Evolutionary conservation across 2,113 vertebrate genomes (phyloP).

Genomic region (Chlamydotis undulata): DNA sequence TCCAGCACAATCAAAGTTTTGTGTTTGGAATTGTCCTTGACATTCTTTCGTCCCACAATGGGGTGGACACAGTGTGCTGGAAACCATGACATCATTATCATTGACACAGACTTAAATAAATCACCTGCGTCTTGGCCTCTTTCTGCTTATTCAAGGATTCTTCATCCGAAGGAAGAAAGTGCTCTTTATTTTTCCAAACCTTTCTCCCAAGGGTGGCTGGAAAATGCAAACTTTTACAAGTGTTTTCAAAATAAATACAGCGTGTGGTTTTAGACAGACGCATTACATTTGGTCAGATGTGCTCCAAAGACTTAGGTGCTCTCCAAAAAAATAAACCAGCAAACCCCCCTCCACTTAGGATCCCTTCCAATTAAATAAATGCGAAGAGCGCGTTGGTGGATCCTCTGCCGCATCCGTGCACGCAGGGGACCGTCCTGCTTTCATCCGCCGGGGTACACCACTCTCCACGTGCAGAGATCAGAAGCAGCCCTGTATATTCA

Average conservation of each 20-base stretch:
- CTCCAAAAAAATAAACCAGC: constrained; percentile 64
- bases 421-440: not conserved
- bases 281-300: constrained; percentile 70
- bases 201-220: constrained; percentile 81
- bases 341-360: constrained; percentile 12
- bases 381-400: not conserved
- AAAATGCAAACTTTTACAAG: constrained; percentile 88
- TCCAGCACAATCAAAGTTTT: constrained; percentile 87
- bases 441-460: not conserved
- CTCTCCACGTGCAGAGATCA: not conserved
- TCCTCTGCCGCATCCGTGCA: constrained; percentile 4
- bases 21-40: constrained; percentile 94
- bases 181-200: constrained; percentile 82
- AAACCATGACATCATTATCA: constrained; percentile 96
- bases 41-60: constrained; percentile 93
- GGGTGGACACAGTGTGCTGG: constrained; percentile 90
- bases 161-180: constrained; percentile 82
- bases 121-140: constrained; percentile 88
- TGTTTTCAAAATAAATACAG: constrained; percentile 95
- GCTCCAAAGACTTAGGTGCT: constrained; percentile 61
- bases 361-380: constrained; percentile 54
- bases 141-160: constrained; percentile 86
- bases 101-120: constrained; percentile 93
- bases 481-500: not conserved
- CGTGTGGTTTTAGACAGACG: constrained; percentile 72